phyloP scores from a whole-genome alignment of 53 echinoderm and acorn worm genomes.

The Mesocentrotus franciscanus region DNA sequence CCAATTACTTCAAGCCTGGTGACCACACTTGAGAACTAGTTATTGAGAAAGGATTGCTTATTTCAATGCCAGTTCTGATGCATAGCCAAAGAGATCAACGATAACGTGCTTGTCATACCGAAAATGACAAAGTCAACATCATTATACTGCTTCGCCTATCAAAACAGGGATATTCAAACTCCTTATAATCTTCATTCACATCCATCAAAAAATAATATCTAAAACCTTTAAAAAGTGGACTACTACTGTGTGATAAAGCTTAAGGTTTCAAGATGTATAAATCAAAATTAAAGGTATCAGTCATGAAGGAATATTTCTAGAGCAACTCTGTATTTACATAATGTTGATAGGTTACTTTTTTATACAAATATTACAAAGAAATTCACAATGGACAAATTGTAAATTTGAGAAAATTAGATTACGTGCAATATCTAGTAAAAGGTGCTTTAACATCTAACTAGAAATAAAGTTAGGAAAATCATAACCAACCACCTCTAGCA shows the following conservation, averaged over 20 bases:
- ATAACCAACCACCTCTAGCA: neutral
- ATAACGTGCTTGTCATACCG: neutral
- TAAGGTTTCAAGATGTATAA: neutral
- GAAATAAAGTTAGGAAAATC: neutral
- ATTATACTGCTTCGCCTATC: neutral
- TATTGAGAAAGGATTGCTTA: slow-evolving; percentile 8
- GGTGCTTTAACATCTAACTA: slow-evolving; percentile 26
- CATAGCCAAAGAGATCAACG: neutral
- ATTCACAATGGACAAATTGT: slow-evolving; percentile 15
- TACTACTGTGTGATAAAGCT: neutral
- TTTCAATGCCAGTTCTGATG: slow-evolving; percentile 10
- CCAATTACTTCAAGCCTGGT: neutral
- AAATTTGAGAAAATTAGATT: slow-evolving; percentile 6
- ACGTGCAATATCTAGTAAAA: neutral
- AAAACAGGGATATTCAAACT: slow-evolving; percentile 9
- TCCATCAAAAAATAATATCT: neutral
- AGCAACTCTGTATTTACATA: slow-evolving; percentile 65
- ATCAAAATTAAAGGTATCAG: neutral
- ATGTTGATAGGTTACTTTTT: neutral
- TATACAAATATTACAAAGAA: slow-evolving; percentile 53
- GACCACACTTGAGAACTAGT: neutral
- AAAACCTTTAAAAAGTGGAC: neutral
- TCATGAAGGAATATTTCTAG: slow-evolving; percentile 23
- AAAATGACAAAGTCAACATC: neutral
- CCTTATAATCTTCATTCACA: neutral